Percentiles rank a stretch among this genome's conserved stretches.
Evolutionary conservation across 2,113 vertebrate genomes (phyloP).

Genomic region (Sapayoa aenigma): DNA sequence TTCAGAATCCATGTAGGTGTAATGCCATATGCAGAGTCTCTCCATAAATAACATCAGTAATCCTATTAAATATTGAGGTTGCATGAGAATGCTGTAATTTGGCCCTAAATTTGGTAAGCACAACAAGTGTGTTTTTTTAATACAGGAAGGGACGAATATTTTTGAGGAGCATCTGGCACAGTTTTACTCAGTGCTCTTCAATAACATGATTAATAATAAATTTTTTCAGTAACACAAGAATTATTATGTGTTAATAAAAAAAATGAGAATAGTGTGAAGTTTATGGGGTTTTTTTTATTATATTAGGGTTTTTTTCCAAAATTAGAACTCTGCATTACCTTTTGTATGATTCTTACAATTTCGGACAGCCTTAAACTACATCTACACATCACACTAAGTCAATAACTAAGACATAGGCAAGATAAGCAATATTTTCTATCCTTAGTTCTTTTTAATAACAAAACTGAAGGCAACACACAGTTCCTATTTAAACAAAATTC

Average conservation of each 20-base stretch:
- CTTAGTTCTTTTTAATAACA: neutral
- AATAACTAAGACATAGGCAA: neutral
- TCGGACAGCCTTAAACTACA: neutral
- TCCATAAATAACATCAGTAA: neutral
- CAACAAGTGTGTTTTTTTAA: neutral
- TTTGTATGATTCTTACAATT: neutral
- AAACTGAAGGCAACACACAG: fast-evolving
- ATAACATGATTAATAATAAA: neutral
- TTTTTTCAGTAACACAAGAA: neutral
- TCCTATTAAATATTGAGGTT: neutral
- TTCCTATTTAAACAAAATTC: neutral
- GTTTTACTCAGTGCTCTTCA: neutral
- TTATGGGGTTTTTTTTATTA: neutral
- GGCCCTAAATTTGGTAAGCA: neutral
- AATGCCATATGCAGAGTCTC: neutral
- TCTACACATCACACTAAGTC: too few species aligned
- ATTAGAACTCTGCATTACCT: neutral
- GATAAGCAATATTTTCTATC: neutral
- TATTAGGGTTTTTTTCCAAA: neutral
- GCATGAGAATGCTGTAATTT: neutral
- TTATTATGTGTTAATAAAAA: neutral
- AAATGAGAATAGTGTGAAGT: neutral
- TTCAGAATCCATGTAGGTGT: neutral
- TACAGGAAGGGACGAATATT: neutral
- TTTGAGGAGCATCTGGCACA: neutral